phyloP scores from a whole-genome alignment of 1,140 invertebrate genomes.

The Holcopasites calliopsidis region DNA sequence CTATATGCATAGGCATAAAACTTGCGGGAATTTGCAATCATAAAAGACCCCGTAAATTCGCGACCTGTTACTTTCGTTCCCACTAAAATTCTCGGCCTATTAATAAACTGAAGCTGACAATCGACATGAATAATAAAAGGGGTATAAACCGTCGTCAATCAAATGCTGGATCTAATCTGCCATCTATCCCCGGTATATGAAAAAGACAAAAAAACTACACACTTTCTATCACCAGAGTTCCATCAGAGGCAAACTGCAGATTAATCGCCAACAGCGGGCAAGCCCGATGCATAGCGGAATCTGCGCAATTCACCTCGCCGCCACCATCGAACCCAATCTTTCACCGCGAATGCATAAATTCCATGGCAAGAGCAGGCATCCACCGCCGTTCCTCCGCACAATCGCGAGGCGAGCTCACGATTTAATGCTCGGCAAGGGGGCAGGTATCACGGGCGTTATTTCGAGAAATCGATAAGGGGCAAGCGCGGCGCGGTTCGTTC shows the following conservation, averaged over 20 bases:
- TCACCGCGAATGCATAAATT: background rate
- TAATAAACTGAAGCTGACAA: background rate
- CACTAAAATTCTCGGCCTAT: background rate
- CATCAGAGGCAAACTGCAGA: background rate
- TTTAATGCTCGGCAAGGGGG: background rate
- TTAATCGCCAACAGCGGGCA: background rate
- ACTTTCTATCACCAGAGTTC: too few relatives aligned
- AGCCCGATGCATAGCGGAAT: background rate
- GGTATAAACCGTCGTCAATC: too few relatives aligned
- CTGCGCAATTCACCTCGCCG: background rate
- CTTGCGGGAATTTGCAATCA: slow-evolving; percentile 1
- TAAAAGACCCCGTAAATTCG: slow-evolving; percentile 7
- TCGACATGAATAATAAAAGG: too few relatives aligned
- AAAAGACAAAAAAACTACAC: too few relatives aligned
- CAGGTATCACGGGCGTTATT: background rate
- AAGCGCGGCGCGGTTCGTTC: background rate
- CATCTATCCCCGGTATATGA: too few relatives aligned
- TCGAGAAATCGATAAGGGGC: background rate
- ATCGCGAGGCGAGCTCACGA: too few relatives aligned
- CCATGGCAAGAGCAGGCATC: background rate
- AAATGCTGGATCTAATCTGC: too few relatives aligned
- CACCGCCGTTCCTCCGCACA: background rate
- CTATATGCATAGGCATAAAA: slow-evolving; percentile 6
- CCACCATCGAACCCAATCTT: background rate
- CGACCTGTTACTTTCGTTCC: slow-evolving; percentile 1